These are phyloP conservation scores for Druceiella hillmani DNA, from an alignment of 2,888 invertebrate genomes.

Conservation along the genomic window DNA sequence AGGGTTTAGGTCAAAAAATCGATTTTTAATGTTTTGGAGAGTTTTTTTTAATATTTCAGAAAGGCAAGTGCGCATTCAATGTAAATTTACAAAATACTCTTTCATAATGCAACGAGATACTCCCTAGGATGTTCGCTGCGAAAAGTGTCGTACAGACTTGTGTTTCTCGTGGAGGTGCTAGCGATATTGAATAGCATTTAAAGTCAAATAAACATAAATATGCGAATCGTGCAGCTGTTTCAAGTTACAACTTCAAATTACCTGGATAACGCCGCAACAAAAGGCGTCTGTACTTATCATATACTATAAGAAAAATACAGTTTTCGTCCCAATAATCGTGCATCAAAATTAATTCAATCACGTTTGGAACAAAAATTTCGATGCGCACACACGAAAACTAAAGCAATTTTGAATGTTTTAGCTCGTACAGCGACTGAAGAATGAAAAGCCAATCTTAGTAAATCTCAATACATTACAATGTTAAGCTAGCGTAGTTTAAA, in stretches of 20 bases:
- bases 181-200: slow-evolving; percentile 25
- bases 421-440: slow-evolving; percentile 21
- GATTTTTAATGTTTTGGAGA: too few relatives aligned
- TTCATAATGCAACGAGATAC: too few relatives aligned
- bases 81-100: too few relatives aligned
- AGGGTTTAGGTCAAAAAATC: too few relatives aligned
- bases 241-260: slow-evolving; percentile 23
- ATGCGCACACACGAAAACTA: slow-evolving; percentile 28
- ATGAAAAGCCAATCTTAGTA: slow-evolving; percentile 25
- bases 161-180: slow-evolving; percentile 18
- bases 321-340: slow-evolving; percentile 17
- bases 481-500: slow-evolving; percentile 28
- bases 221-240: slow-evolving; percentile 21
- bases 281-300: slow-evolving; percentile 17
- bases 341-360: slow-evolving; percentile 25
- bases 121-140: too few relatives aligned
- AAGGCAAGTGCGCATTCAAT: too few relatives aligned
- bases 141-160: slow-evolving; percentile 25
- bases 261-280: slow-evolving; percentile 20
- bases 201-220: slow-evolving; percentile 25
- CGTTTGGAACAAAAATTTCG: slow-evolving; percentile 27
- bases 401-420: slow-evolving; percentile 27
- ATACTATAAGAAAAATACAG: slow-evolving; percentile 16
- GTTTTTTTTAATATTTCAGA: too few relatives aligned
- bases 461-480: slow-evolving; percentile 24